phyloP scores from a whole-genome alignment of 1,140 invertebrate species.

The Agraylea sexmaculata region DNA sequence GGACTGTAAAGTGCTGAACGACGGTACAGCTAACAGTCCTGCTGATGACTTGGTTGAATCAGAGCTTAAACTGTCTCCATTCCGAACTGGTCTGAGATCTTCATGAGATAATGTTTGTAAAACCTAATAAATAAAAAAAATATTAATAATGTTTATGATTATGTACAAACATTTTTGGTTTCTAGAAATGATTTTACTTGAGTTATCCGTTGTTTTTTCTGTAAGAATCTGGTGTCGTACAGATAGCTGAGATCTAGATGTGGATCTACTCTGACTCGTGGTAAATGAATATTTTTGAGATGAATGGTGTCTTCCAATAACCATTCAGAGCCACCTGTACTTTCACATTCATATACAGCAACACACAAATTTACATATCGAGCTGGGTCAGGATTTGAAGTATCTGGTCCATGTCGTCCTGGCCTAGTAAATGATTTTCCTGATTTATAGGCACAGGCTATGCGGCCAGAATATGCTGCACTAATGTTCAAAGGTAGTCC shows the following conservation, averaged over 20 bases:
- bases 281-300: constrained; percentile 76
- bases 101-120: constrained; percentile 50
- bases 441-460: constrained; percentile 93
- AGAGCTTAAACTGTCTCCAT: constrained; percentile 35
- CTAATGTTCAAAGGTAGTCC: constrained; percentile 85
- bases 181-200: constrained; percentile 40
- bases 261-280: constrained; percentile 66
- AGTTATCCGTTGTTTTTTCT: constrained; percentile 63
- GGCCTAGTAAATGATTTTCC: constrained; percentile 74
- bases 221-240: constrained; percentile 68
- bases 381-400: constrained; percentile 47
- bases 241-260: constrained; percentile 74
- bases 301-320: constrained; percentile 95
- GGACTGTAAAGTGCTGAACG: constrained; percentile 84
- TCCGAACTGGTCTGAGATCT: constrained; percentile 41
- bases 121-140: constrained; percentile 27
- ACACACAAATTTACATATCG: constrained; percentile 89
- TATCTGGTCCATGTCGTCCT: constrained; percentile 21
- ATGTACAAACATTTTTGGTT: background rate
- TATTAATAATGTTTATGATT: constrained; percentile 2
- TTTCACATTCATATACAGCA: constrained; percentile 99
- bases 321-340: constrained; percentile 96
- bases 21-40: constrained; percentile 76
- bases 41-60: constrained; percentile 37
- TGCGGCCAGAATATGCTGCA: constrained; percentile 91